Conservation (phyloP, 2,797 vertebrate species). For the Australoheros facetus region DNA sequence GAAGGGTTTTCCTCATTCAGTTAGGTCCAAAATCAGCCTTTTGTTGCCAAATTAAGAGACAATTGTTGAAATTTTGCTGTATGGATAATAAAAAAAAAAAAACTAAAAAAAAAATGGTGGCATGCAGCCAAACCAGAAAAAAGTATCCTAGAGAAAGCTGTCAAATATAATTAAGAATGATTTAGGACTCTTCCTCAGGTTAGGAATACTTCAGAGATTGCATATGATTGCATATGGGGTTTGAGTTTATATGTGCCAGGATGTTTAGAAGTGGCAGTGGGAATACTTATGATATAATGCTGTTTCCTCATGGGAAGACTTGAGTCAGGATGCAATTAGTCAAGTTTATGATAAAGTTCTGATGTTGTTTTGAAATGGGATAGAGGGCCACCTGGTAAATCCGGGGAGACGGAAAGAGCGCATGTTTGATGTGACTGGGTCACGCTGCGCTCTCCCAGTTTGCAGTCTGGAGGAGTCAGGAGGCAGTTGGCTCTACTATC, state of each 20-base stretch:
- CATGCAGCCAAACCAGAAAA: not conserved
- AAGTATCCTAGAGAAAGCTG: not conserved
- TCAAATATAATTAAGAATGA: slow-evolving; percentile 4
- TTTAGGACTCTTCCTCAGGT: not conserved
- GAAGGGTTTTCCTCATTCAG: not conserved
- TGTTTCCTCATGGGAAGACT: not conserved
- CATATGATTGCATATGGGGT: not conserved
- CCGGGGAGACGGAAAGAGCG: not conserved
- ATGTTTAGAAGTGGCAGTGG: not conserved
- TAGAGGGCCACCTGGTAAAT: not conserved
- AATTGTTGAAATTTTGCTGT: too few species aligned
- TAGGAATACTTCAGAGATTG: not conserved
- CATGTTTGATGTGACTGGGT: slow-evolving; percentile 21
- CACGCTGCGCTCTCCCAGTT: slow-evolving; percentile 5
- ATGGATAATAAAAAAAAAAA: not conserved
- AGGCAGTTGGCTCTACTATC: not conserved
- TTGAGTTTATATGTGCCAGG: not conserved
- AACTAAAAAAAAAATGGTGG: too few species aligned
- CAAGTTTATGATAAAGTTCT: slow-evolving; percentile 18
- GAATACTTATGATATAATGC: too few species aligned
- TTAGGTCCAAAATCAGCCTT: not conserved
- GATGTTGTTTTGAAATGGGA: slow-evolving; percentile 37
- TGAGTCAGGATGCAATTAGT: slow-evolving; percentile 28
- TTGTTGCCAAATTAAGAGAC: not conserved
- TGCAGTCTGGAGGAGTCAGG: not conserved